phyloP scores from a whole-genome alignment of 2,113 vertebrate species.

The Petaurus breviceps region DNA sequence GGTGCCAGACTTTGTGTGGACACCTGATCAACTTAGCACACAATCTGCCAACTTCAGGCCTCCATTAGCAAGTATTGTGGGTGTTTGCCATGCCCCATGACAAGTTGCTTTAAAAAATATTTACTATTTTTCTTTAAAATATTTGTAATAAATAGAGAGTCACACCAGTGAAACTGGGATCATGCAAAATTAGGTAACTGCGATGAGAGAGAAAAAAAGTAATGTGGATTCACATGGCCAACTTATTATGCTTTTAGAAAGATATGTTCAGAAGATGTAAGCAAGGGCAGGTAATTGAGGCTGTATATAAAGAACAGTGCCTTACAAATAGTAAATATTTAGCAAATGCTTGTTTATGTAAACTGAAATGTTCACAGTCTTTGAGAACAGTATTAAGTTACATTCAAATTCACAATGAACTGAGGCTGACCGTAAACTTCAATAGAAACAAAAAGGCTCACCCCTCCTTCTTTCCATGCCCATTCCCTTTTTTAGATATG shows the following conservation, averaged over 20 bases:
- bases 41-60: background rate
- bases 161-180: background rate
- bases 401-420: background rate
- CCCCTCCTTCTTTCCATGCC: background rate
- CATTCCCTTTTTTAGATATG: background rate
- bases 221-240: background rate
- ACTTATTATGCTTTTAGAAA: background rate
- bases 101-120: background rate
- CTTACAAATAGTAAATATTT: background rate
- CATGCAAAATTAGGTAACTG: background rate
- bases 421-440: background rate
- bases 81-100: background rate
- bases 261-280: background rate
- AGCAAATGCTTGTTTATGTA: background rate
- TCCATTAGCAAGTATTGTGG: background rate
- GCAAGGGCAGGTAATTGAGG: background rate
- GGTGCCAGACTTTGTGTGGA: background rate
- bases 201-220: background rate
- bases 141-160: background rate
- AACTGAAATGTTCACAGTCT: background rate
- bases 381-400: background rate
- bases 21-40: background rate
- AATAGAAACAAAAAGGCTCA: too few species aligned
- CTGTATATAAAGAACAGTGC: background rate
- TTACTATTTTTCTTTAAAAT: background rate